Conservation (phyloP, 2,888 invertebrate genomes). For the Scaptomyza cyrtandrae region DNA sequence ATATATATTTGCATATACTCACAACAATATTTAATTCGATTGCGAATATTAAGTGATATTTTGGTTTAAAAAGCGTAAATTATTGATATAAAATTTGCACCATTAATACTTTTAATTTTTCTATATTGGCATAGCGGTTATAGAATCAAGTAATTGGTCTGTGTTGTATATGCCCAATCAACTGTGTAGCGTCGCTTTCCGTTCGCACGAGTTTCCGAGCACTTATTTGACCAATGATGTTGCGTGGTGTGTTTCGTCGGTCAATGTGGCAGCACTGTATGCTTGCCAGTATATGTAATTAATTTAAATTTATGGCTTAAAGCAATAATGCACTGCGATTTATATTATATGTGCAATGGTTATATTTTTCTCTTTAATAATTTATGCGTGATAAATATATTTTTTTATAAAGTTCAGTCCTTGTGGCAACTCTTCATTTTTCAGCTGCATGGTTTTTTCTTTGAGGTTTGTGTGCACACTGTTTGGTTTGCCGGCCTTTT, state of each 20-base stretch:
- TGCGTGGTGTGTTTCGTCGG: constrained; percentile 46
- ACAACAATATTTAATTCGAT: neutral
- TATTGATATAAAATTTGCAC: neutral
- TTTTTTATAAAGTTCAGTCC: neutral
- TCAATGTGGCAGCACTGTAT: constrained; percentile 57
- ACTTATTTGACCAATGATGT: constrained; percentile 57
- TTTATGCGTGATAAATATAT: neutral
- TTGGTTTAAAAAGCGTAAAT: neutral
- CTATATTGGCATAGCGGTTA: neutral
- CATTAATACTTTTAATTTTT: neutral
- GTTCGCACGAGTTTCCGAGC: constrained; percentile 70
- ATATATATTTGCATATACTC: neutral
- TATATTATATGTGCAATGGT: neutral
- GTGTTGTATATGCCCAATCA: constrained; percentile 30
- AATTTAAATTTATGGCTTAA: neutral
- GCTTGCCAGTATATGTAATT: constrained; percentile 11
- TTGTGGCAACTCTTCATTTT: constrained; percentile 38
- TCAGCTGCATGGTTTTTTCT: constrained; percentile 1
- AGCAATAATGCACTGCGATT: neutral
- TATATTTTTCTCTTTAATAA: neutral
- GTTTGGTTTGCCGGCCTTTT: constrained; percentile 38
- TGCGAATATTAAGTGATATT: neutral
- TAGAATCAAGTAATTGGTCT: constrained; percentile 3
- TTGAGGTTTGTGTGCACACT: constrained; percentile 48
- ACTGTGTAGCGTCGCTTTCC: constrained; percentile 55